phyloP scores from a whole-genome alignment of 2,888 invertebrate genomes.

The Tholera decimalis region DNA sequence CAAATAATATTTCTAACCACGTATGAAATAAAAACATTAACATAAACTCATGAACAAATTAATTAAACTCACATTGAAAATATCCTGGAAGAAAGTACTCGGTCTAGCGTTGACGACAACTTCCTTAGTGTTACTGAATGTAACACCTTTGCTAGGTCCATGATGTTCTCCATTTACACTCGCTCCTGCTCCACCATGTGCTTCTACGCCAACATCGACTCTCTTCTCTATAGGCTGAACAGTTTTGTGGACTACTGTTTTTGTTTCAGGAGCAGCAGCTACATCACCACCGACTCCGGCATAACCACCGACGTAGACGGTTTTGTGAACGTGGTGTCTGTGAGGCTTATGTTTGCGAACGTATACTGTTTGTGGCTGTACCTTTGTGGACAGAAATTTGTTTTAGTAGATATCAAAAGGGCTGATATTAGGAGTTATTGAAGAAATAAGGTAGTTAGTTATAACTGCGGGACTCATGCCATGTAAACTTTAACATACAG shows the following conservation, averaged over 20 bases:
- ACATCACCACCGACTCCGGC: slow-evolving; percentile 72
- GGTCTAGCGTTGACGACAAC: slow-evolving; percentile 39
- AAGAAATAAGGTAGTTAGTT: neutral
- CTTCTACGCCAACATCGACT: slow-evolving; percentile 78
- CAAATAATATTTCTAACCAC: no score
- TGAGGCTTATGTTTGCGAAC: slow-evolving; percentile 81
- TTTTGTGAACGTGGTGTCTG: slow-evolving; percentile 78
- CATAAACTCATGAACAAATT: neutral
- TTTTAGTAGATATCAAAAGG: neutral
- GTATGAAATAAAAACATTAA: neutral
- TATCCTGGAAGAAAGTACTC: slow-evolving; percentile 90
- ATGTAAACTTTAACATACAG: no score
- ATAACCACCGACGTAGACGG: slow-evolving; percentile 80
- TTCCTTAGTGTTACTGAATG: slow-evolving; percentile 41
- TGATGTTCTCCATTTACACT: slow-evolving; percentile 61
- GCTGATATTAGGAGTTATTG: neutral
- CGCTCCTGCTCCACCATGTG: slow-evolving; percentile 63
- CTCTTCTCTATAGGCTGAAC: slow-evolving; percentile 78
- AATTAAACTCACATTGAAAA: slow-evolving; percentile 91
- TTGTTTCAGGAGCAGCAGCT: slow-evolving; percentile 59
- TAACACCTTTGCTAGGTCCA: slow-evolving; percentile 67
- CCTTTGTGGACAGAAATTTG: slow-evolving; percentile 65
- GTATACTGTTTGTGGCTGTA: slow-evolving; percentile 76
- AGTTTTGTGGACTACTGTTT: slow-evolving; percentile 61
- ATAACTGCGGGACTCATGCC: neutral